These are phyloP conservation scores for Gephyroberyx darwinii DNA, from an alignment of 2,797 vertebrate species.

Conservation along the genomic window DNA sequence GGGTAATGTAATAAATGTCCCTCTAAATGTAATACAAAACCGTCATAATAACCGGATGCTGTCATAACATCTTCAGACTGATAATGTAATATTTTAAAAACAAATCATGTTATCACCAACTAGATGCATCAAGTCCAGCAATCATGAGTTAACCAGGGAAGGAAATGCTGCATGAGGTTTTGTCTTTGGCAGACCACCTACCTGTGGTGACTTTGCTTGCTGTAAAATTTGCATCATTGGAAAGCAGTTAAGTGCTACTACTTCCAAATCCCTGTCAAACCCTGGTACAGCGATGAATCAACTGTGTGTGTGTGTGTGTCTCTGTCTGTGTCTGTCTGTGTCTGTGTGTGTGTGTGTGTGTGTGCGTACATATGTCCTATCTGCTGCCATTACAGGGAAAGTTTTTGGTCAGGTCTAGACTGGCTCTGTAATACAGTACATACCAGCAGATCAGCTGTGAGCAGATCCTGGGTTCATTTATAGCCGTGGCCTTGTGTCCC, in stretches of 20 bases:
- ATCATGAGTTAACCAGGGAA: neutral
- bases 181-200: slow-evolving; percentile 20
- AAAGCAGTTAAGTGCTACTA: slow-evolving; percentile 22
- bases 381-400: slow-evolving; percentile 72
- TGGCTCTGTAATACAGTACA: slow-evolving; percentile 86
- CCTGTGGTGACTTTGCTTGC: slow-evolving; percentile 26
- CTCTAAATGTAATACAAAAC: too few relatives aligned
- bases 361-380: slow-evolving; percentile 43
- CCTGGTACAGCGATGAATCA: slow-evolving; percentile 54
- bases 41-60: too few relatives aligned
- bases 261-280: slow-evolving; percentile 49
- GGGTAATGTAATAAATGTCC: too few relatives aligned
- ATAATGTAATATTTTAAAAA: neutral
- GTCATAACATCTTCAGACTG: too few relatives aligned
- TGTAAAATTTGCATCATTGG: slow-evolving; percentile 28
- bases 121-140: slow-evolving; percentile 12
- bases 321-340: too few relatives aligned
- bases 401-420: slow-evolving; percentile 84
- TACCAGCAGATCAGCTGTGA: slow-evolving; percentile 87
- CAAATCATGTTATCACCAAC: neutral
- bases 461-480: slow-evolving; percentile 85
- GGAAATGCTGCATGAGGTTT: neutral
- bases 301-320: slow-evolving; percentile 9
- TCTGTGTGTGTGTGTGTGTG: slow-evolving; percentile 17
- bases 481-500: slow-evolving; percentile 85